Evolutionary conservation across 2,888 invertebrate genomes (phyloP).

Genomic region (Abrostola tripartita): DNA sequence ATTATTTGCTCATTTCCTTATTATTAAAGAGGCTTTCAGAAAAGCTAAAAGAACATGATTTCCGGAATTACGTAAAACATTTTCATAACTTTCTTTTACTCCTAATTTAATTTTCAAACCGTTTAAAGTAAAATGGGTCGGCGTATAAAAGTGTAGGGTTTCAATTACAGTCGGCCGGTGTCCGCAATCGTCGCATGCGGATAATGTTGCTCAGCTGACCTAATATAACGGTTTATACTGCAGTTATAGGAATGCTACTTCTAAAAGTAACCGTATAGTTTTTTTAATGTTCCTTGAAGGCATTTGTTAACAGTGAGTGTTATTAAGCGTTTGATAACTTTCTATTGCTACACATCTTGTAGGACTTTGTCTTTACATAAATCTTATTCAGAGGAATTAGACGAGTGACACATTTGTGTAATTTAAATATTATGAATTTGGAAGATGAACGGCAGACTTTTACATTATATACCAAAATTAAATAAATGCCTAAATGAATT

Average conservation of each 20-base stretch:
- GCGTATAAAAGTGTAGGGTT: conserved; percentile 52
- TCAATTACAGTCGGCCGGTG: conserved; percentile 37
- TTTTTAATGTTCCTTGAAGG: not conserved
- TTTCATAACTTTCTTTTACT: too few relatives aligned
- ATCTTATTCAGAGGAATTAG: too few relatives aligned
- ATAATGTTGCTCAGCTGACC: conserved; percentile 40
- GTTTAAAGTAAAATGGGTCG: conserved; percentile 40
- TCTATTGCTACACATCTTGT: too few relatives aligned
- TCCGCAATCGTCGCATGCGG: conserved; percentile 29
- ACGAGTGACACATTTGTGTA: too few relatives aligned
- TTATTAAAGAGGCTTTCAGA: too few relatives aligned
- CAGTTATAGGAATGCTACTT: conserved; percentile 21
- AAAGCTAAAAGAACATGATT: too few relatives aligned
- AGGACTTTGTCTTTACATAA: too few relatives aligned
- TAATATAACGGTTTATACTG: conserved; percentile 36
- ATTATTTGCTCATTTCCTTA: too few relatives aligned
- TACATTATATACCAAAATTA: not conserved
- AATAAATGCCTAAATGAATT: not conserved
- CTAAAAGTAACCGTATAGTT: not conserved
- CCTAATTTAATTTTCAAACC: conserved; percentile 11
- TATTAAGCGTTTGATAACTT: too few relatives aligned
- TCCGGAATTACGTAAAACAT: too few relatives aligned
- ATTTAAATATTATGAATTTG: too few relatives aligned
- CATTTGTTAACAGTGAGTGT: not conserved
- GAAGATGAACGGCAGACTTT: too few relatives aligned